Conservation (phyloP, 2,888 invertebrate genomes). For the Ceriagrion tenellum region DNA sequence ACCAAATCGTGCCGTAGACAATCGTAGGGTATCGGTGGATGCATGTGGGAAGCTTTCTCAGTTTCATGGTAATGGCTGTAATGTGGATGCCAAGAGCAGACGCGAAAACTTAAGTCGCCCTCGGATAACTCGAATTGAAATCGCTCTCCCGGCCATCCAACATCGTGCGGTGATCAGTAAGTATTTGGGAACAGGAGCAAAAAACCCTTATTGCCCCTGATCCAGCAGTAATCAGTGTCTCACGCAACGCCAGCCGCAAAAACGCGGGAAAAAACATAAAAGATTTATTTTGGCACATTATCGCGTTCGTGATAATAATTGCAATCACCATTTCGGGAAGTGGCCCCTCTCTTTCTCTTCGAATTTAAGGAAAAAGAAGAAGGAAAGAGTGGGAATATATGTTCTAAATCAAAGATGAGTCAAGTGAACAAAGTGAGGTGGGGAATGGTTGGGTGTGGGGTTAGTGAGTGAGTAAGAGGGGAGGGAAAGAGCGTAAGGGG, state of each 20-base stretch:
- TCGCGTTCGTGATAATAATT: neutral
- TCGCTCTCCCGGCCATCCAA: neutral
- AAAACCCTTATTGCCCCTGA: neutral
- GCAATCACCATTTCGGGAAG: neutral
- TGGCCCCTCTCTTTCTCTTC: neutral
- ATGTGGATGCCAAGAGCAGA: no score
- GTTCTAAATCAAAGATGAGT: neutral
- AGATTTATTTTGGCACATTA: neutral
- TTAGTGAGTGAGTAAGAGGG: neutral
- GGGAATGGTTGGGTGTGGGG: neutral
- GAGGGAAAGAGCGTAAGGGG: neutral
- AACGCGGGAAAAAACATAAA: neutral
- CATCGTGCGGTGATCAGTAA: neutral
- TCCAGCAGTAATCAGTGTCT: neutral
- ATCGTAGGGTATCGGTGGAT: no score
- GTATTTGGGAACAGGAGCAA: neutral
- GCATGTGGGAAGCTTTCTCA: no score
- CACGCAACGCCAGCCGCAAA: neutral
- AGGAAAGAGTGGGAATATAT: neutral
- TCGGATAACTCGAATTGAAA: neutral
- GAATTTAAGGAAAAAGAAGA: neutral
- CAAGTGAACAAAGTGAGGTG: neutral
- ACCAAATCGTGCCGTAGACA: no score
- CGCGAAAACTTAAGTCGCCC: no score
- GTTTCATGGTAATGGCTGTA: no score